These are phyloP conservation scores for Orthonyx spaldingii DNA, from an alignment of 2,113 vertebrate genomes.

Conservation along the genomic window DNA sequence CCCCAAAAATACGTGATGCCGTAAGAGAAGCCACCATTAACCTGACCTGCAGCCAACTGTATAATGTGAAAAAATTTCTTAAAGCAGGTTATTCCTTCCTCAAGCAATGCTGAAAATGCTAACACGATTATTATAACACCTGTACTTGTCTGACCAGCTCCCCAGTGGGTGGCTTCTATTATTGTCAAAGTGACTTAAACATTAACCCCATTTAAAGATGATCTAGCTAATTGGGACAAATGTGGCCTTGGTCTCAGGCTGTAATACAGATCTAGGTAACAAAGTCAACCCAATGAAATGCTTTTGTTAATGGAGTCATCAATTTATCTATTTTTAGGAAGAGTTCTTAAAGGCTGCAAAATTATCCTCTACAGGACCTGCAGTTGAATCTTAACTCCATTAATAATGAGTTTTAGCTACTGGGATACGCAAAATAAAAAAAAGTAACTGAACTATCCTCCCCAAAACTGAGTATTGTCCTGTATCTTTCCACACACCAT, in stretches of 20 bases:
- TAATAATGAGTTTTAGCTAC: background rate
- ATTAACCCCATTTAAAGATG: constrained; percentile 41
- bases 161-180: constrained; percentile 39
- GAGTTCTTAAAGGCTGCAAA: background rate
- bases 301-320: background rate
- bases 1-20: background rate
- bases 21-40: background rate
- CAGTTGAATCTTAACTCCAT: background rate
- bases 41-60: background rate
- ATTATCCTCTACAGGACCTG: background rate
- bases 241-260: constrained; percentile 1
- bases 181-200: constrained; percentile 51
- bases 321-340: background rate
- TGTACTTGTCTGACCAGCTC: background rate
- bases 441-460: background rate
- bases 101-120: background rate
- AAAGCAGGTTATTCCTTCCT: background rate
- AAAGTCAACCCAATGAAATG: background rate
- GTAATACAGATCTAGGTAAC: background rate
- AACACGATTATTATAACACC: background rate
- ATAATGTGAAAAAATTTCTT: background rate
- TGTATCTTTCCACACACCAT: background rate
- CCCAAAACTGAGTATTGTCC: background rate
- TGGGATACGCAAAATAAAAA: background rate
- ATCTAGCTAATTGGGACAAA: constrained; percentile 19